Evolutionary conservation across 1,140 invertebrate species (phyloP).

Genomic region (Heliothis virescens): DNA sequence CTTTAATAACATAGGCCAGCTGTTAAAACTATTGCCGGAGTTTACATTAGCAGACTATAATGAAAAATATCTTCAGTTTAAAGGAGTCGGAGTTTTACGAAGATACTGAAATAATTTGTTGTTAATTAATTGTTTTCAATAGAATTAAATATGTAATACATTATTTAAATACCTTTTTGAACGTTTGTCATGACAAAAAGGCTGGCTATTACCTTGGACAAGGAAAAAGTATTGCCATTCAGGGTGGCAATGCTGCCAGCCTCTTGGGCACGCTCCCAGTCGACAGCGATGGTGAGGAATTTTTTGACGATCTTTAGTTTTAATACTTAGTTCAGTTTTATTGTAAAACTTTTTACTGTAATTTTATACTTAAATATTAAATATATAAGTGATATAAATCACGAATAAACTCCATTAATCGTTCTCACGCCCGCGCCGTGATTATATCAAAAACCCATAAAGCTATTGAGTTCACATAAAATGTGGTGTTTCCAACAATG

Average conservation of each 20-base stretch:
- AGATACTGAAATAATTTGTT: not conserved
- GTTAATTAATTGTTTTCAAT: no score
- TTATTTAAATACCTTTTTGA: no score
- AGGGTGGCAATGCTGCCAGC: no score
- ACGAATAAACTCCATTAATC: not conserved
- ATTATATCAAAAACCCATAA: constrained; percentile 27
- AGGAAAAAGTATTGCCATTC: no score
- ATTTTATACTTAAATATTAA: not conserved
- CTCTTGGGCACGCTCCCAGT: no score
- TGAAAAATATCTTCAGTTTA: constrained; percentile 6
- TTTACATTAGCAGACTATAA: not conserved
- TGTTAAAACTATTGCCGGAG: constrained; percentile 27
- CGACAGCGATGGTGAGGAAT: no score
- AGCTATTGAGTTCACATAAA: constrained; percentile 27
- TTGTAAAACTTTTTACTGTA: no score
- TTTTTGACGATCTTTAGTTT: no score
- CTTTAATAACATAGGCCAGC: not conserved
- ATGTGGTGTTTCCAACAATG: constrained; percentile 23
- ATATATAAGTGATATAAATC: not conserved
- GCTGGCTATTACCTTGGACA: no score
- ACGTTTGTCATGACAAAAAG: no score
- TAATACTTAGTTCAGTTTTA: no score
- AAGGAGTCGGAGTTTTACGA: not conserved
- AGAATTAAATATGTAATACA: no score
- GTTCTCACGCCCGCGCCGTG: constrained; percentile 9